These are phyloP conservation scores for Melipona quadrifasciata DNA, from an alignment of 1,140 invertebrate species.

Conservation along the genomic window DNA sequence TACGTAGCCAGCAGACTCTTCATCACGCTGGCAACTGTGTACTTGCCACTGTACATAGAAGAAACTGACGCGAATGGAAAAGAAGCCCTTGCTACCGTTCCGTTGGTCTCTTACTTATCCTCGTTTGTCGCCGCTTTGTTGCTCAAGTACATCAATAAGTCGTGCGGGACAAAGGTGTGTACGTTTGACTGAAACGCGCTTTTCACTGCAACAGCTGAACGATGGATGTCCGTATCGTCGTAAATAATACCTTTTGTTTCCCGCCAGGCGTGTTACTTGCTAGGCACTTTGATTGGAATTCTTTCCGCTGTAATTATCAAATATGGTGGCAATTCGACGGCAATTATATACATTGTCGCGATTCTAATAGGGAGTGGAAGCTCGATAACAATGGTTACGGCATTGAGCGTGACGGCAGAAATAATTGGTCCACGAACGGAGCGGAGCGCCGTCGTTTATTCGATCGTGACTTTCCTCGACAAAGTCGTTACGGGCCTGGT, in stretches of 20 bases:
- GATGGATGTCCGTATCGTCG: background rate
- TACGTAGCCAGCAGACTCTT: constrained; percentile 93
- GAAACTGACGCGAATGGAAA: constrained; percentile 83
- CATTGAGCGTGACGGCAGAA: constrained; percentile 95
- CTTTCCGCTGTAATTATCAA: constrained; percentile 72
- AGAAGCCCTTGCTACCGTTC: constrained; percentile 91
- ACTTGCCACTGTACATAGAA: constrained; percentile 93
- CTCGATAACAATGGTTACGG: constrained; percentile 93
- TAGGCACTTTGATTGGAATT: constrained; percentile 75
- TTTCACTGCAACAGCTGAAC: constrained; percentile 70
- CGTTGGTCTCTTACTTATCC: constrained; percentile 91
- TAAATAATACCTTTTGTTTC: too few relatives aligned
- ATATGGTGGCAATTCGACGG: constrained; percentile 67
- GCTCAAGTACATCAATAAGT: constrained; percentile 86
- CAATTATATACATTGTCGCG: constrained; percentile 74
- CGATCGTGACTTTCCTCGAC: constrained; percentile 96
- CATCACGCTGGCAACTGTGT: constrained; percentile 92
- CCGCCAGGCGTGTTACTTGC: constrained; percentile 74
- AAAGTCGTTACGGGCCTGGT: constrained; percentile 95
- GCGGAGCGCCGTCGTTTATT: constrained; percentile 95
- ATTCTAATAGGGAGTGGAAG: constrained; percentile 88
- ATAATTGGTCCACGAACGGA: constrained; percentile 94
- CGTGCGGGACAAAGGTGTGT: constrained; percentile 82
- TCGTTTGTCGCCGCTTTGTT: constrained; percentile 92
- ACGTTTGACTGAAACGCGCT: constrained; percentile 81